Conservation (phyloP, 2,113 vertebrate genomes). For the Ctenomys sociabilis region DNA sequence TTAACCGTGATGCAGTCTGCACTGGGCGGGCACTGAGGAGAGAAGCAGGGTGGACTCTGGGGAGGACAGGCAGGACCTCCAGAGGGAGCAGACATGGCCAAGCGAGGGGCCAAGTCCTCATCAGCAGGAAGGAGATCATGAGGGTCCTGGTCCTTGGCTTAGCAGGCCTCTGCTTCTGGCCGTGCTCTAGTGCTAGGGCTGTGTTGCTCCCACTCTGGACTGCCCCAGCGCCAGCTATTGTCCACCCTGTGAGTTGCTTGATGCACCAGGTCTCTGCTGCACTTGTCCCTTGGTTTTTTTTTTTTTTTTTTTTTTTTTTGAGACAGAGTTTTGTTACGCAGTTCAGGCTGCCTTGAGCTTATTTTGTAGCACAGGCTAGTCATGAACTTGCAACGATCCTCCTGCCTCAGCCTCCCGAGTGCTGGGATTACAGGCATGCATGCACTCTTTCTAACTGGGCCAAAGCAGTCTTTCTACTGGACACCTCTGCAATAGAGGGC, state of each 20-base stretch:
- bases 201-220: background rate
- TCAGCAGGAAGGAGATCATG: background rate
- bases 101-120: background rate
- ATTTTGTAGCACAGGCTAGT: too few species aligned
- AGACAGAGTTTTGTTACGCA: too few species aligned
- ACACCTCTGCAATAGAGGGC: background rate
- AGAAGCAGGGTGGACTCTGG: background rate
- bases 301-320: too few species aligned
- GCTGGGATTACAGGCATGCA: too few species aligned
- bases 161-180: background rate
- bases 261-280: background rate
- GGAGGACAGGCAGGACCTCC: background rate
- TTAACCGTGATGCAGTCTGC: background rate
- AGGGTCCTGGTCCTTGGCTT: background rate
- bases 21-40: background rate
- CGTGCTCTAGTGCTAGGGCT: background rate
- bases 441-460: background rate
- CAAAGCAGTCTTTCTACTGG: background rate
- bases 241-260: background rate
- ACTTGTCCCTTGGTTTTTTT: background rate
- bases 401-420: too few species aligned
- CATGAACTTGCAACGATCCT: too few species aligned
- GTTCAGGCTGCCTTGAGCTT: too few species aligned
- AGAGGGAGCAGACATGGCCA: background rate
- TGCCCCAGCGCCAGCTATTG: background rate